A percentile compares a stretch with the other conserved stretches of the same genome.
These are phyloP conservation scores for Bambusicola thoracicus DNA, from an alignment of 2,113 vertebrate genomes.

Conservation along the genomic window DNA sequence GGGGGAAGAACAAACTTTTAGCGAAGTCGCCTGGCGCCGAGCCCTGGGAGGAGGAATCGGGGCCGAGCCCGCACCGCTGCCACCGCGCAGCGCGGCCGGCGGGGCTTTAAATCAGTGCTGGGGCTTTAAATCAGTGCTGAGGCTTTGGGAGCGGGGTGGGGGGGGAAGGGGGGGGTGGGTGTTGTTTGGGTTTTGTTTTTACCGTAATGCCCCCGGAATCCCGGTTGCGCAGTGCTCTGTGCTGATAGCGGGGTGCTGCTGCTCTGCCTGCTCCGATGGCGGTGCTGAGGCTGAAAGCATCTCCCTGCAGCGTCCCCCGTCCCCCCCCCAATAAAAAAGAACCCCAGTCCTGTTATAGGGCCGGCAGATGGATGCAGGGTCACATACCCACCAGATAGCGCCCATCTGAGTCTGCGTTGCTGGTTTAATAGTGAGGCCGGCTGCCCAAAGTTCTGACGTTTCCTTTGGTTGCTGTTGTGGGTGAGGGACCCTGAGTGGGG, in stretches of 20 bases:
- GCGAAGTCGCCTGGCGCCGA: background rate
- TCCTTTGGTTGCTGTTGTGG: background rate
- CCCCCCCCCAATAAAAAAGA: background rate
- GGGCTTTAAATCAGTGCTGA: background rate
- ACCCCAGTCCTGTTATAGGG: background rate
- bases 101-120: background rate
- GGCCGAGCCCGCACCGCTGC: background rate
- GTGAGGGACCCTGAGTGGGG: background rate
- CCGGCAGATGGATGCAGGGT: no score
- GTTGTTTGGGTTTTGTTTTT: background rate
- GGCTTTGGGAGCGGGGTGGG: no score
- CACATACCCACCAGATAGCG: background rate
- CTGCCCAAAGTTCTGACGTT: background rate
- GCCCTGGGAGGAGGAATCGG: background rate
- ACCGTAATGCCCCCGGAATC: background rate
- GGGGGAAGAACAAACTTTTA: slow-evolving; percentile 31
- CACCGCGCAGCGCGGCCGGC: rapidly evolving
- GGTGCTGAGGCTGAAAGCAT: background rate
- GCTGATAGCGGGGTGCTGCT: background rate
- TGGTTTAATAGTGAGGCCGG: background rate
- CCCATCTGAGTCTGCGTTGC: background rate
- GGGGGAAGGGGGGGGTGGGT: no score
- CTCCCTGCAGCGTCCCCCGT: background rate
- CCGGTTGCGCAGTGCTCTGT: background rate
- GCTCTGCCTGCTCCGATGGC: background rate